Evolutionary conservation across 2,888 invertebrate genomes (phyloP), one percentile per base, ranked within the genome.

Genomic region (Morpho achilles): DNA sequence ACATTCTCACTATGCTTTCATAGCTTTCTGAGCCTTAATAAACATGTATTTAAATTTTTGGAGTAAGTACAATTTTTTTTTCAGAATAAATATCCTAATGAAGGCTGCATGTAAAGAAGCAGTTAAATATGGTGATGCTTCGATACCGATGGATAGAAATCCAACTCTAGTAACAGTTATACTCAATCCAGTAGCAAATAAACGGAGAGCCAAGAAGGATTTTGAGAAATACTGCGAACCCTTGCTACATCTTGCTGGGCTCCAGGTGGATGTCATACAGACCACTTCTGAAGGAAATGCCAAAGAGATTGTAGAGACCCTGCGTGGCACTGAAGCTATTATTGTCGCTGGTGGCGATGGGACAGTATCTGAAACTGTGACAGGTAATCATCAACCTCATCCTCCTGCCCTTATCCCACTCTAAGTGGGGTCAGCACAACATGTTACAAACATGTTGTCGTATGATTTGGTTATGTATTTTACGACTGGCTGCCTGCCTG

Each of bases 311-410:
- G 93, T 97, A 61, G 94, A 95, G 70, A 93, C 94, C 60, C 87
- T 98, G 67, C 92, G 93, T 45, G 93, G 94, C 7, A 95, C 96
- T 0, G 96, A 98, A 87, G 96, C 96, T 44, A 94, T 99, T 59
- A 92, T 98, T 53, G 94, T 98, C 0, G 99, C 98, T 53, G 99
- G 99, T 3, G 99, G 99, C 3, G 97, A 98, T 92, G 99, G 98
- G 1, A 98, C 98, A 0, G 78, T 98, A 1, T 95, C 96, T 0
- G 99, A 99, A 90, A 96, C 97, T 60, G 88, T 96, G 42, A 96
- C 96, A 56, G 93, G 91, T 90, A 72, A 32, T 32, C 1, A 32
- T 32, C 16, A 1, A 1, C 16, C 16, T 16, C 16, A 1, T 16
- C 16, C 16, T 16, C 16, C 1, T 16, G 16, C 16, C 16, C 16